Conservation (phyloP, 2,888 invertebrate species). For the Cybosia mesomella region DNA sequence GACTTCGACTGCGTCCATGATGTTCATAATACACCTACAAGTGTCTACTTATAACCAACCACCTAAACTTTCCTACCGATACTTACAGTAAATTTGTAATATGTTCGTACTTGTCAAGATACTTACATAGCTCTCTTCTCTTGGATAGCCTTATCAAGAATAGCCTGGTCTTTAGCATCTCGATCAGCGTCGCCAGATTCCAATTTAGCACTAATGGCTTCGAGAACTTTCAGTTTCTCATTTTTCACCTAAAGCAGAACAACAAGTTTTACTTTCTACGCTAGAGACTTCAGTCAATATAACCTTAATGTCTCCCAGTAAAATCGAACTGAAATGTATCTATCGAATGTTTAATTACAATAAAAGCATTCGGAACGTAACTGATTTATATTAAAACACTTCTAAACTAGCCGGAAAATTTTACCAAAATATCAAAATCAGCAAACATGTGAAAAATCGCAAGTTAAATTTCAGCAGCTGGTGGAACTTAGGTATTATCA, state of each 20-base stretch:
- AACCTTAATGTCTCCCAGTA: background rate
- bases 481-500: too few species aligned
- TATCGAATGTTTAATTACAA: too few species aligned
- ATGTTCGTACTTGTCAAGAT: background rate
- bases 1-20: background rate
- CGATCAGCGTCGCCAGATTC: slow-evolving; percentile 75
- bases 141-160: slow-evolving; percentile 79
- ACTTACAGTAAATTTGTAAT: too few species aligned
- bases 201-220: slow-evolving; percentile 78
- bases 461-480: too few species aligned
- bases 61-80: too few species aligned
- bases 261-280: background rate
- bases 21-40: background rate
- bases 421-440: background rate
- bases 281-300: background rate
- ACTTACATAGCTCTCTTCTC: slow-evolving; percentile 75
- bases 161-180: slow-evolving; percentile 77
- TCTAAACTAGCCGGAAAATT: too few species aligned
- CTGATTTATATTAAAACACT: too few species aligned
- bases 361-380: too few species aligned
- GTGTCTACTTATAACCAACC: too few species aligned
- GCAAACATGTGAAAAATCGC: background rate
- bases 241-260: slow-evolving; percentile 61
- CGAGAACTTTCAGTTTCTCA: slow-evolving; percentile 75
- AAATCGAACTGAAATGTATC: too few species aligned